phyloP scores from a whole-genome alignment of 2,113 vertebrate genomes.

The Notarius quadriscutis region DNA sequence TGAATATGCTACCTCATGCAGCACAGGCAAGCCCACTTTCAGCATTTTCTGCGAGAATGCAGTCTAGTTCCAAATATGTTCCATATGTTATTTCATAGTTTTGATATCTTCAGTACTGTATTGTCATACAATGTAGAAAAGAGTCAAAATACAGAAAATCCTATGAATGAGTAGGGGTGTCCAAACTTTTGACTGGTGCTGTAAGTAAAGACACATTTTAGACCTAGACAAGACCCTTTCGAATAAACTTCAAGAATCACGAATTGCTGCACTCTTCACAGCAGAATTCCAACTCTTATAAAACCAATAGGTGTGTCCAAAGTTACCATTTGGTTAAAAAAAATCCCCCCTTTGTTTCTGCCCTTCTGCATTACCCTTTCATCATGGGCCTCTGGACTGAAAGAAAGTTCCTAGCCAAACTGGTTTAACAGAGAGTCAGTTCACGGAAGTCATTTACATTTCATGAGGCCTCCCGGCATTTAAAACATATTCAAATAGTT shows the following conservation, averaged over 20 bases:
- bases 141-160: no score
- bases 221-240: not conserved
- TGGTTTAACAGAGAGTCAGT: conserved; percentile 72
- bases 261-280: not conserved
- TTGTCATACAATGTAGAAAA: no score
- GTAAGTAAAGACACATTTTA: not conserved
- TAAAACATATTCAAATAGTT: conserved; percentile 53
- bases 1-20: no score
- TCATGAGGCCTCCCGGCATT: conserved; percentile 38
- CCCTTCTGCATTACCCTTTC: conserved; percentile 20
- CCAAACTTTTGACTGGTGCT: no score
- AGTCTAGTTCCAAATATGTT: no score
- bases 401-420: conserved; percentile 59
- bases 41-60: no score
- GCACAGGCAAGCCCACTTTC: no score
- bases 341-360: conserved; percentile 5
- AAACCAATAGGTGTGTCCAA: conserved; percentile 7
- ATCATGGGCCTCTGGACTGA: conserved; percentile 28
- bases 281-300: not conserved
- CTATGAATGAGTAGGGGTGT: no score
- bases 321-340: not conserved
- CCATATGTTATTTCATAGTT: no score
- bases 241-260: not conserved
- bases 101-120: no score
- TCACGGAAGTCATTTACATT: conserved; percentile 26